Conservation (phyloP, 2,888 invertebrate species). For the Drosophila borealis region DNA sequence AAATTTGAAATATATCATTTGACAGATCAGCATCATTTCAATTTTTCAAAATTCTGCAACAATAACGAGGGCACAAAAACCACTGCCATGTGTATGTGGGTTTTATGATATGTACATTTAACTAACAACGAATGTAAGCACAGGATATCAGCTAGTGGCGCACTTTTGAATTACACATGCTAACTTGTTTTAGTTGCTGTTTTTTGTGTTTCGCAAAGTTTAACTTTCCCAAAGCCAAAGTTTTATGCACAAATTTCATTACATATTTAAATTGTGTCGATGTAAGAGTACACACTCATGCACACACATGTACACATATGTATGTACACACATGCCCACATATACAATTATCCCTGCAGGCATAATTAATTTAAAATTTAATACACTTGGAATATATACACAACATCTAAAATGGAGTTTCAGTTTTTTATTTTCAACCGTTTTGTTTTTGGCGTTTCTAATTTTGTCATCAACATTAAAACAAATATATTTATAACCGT, state of each 20-base stretch:
- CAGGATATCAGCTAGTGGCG: conserved; percentile 1
- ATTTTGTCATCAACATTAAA: not conserved
- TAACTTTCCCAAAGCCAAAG: conserved; percentile 52
- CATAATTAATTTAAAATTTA: conserved; percentile 61
- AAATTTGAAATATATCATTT: no score
- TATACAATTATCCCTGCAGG: conserved; percentile 14
- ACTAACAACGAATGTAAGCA: no score
- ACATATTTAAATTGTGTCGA: conserved; percentile 45
- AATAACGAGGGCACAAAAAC: no score
- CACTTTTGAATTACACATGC: not conserved
- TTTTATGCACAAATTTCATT: conserved; percentile 67
- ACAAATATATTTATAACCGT: no score
- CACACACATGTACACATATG: conserved; percentile 4
- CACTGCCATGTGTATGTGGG: no score
- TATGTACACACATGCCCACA: not conserved
- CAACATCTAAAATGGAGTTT: conserved; percentile 2
- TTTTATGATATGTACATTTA: no score
- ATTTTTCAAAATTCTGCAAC: no score
- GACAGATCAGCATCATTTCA: no score
- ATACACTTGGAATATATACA: conserved; percentile 25
- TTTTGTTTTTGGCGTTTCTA: not conserved
- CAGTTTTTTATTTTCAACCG: conserved; percentile 1
- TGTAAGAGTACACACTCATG: conserved; percentile 20
- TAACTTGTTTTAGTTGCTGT: not conserved
- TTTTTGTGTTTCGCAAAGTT: conserved; percentile 33